These are phyloP conservation scores for Andrena minutula DNA, from an alignment of 2,888 invertebrate genomes.

Conservation along the genomic window DNA sequence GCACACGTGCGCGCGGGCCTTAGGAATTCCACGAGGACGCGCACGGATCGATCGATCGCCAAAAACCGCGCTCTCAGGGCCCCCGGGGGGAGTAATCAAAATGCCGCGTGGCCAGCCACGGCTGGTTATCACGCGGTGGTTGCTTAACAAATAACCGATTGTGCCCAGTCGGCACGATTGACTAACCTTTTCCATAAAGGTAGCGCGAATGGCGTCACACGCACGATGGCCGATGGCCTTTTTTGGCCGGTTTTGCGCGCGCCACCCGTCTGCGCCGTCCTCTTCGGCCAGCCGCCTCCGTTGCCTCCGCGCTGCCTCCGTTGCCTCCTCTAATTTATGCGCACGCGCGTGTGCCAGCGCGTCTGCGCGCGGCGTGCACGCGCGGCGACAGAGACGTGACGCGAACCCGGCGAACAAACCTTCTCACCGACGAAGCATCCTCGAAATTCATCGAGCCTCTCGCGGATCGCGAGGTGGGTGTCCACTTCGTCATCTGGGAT, in stretches of 20 bases:
- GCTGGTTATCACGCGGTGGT: constrained; percentile 70
- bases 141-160: constrained; percentile 77
- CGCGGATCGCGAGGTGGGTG: background rate
- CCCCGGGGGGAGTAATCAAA: constrained; percentile 41
- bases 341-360: constrained; percentile 37
- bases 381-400: constrained; percentile 51
- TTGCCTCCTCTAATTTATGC: constrained; percentile 62
- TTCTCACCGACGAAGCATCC: constrained; percentile 33
- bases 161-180: constrained; percentile 73
- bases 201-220: constrained; percentile 77
- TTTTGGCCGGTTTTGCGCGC: constrained; percentile 73
- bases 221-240: constrained; percentile 73
- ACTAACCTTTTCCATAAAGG: constrained; percentile 73
- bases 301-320: constrained; percentile 12
- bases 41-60: background rate
- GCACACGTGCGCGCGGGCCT: constrained; percentile 33
- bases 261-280: constrained; percentile 38
- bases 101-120: constrained; percentile 57
- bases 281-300: background rate
- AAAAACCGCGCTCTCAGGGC: constrained; percentile 12
- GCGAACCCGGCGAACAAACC: constrained; percentile 27
- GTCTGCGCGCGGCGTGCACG: constrained; percentile 62
- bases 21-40: constrained; percentile 9
- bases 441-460: constrained; percentile 22
- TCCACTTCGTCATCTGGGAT: background rate